Evolutionary conservation across 35 echinoderm and acorn worm species (phyloP), one percentile per base, ranked within the genome.

Genomic region (Apostichopus japonicus): DNA sequence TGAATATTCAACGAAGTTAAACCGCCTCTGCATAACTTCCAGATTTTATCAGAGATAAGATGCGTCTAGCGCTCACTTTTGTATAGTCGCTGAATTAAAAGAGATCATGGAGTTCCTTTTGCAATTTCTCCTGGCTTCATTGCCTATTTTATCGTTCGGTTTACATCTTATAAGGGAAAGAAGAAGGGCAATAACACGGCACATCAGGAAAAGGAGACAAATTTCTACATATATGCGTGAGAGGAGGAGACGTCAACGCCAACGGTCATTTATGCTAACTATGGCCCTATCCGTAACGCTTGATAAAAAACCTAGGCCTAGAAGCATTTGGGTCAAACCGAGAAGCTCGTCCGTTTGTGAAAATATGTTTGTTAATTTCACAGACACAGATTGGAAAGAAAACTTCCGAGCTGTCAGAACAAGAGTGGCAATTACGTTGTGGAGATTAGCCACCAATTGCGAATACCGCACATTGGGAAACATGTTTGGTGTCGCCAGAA

Each of bases 341-440:
- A 83, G 79, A 55, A 83, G 79, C 27, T 54, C 79, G 27, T 33
- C 79, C 6, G 79, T 83, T 11, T 83, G 79, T 52, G 33, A 83
- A 54, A 83, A 83, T n/a, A 83, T 83, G 79, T 83, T 56, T n/a
- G 4, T 83, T 4, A 83, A 94, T 11, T 94, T 84, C 14, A 78
- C 79, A 10, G 67, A 94, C 25, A 19, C 5, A 1, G 77, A 94
- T 24, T 94, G 87, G 93, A 52, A 80, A 9, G 87, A 93, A 73
- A 93, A 96, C 72, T 96, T 96, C 80, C 65, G 95, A n/a, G 90
- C 33, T 14, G 92, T 96, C 4, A n/a, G 27, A 17, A 93, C 90
- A 59, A 70, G 77, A 24, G 92, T 96, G 9, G 95, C 87, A 10
- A 73, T 96, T 25, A 96, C 95, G 11, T 23, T 96, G 4, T 96